Evolutionary conservation across 2,888 invertebrate genomes (phyloP).

Genomic region (Agrochola litura): DNA sequence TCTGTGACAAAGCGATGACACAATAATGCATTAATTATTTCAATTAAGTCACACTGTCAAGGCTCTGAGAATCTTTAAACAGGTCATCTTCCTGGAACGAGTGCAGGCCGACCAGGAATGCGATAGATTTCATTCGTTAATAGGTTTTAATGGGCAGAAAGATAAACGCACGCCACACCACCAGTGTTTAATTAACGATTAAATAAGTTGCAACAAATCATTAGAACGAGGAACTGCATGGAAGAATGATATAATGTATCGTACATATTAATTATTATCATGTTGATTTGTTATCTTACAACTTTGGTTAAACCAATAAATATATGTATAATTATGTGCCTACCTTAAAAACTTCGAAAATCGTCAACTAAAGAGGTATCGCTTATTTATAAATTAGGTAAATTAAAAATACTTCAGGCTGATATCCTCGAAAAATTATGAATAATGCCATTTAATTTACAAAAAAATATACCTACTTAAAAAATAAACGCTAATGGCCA

Average conservation of each 20-base stretch:
- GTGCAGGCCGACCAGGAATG: constrained; percentile 69
- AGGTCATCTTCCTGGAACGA: constrained; percentile 70
- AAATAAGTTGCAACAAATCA: constrained; percentile 45
- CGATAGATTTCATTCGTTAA: constrained; percentile 70
- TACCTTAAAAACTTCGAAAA: not conserved
- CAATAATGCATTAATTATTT: constrained; percentile 33
- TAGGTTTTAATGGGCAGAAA: constrained; percentile 66
- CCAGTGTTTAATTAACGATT: constrained; percentile 42
- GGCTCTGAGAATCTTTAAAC: constrained; percentile 64
- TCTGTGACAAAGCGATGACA: constrained; percentile 35
- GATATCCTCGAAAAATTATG: too few relatives aligned
- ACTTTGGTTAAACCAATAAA: not conserved
- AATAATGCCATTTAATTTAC: not conserved
- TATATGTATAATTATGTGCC: accelerated
- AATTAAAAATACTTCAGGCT: not conserved
- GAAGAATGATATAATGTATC: constrained; percentile 4
- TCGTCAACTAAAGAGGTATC: not conserved
- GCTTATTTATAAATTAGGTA: not conserved
- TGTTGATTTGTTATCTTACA: not conserved
- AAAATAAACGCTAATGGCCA: not conserved
- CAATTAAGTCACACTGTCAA: constrained; percentile 66
- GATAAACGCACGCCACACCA: constrained; percentile 58
- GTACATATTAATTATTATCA: not conserved
- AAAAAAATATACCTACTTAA: not conserved
- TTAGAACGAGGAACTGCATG: not conserved